These are phyloP conservation scores for Triplophysa rosa DNA, from an alignment of 2,113 vertebrate species.

Conservation along the genomic window DNA sequence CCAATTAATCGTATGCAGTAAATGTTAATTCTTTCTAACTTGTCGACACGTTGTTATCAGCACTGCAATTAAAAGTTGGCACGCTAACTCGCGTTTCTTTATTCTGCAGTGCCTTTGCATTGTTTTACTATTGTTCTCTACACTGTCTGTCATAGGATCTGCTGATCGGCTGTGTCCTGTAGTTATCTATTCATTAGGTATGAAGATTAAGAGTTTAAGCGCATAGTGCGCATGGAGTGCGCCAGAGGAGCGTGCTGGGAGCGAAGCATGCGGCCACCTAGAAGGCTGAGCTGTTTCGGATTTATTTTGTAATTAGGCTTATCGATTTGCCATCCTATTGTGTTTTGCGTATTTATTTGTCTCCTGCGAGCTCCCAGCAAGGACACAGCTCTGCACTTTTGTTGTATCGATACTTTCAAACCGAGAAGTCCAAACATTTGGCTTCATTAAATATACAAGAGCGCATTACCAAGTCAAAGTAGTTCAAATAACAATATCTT, in stretches of 20 bases:
- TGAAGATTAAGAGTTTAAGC: conserved; percentile 19
- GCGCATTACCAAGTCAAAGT: conserved; percentile 31
- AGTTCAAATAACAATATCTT: conserved; percentile 31
- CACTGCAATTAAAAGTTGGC: not conserved
- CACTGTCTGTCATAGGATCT: not conserved
- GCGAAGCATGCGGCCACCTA: conserved; percentile 10
- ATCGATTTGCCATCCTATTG: conserved; percentile 47
- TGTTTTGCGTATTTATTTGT: conserved; percentile 43
- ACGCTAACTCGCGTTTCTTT: not conserved
- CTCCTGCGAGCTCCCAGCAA: conserved; percentile 27
- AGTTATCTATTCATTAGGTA: conserved; percentile 31
- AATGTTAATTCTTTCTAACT: not conserved
- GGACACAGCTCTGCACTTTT: conserved; percentile 34
- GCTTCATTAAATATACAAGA: conserved; percentile 22
- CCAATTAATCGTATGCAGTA: not conserved
- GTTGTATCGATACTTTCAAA: conserved; percentile 31
- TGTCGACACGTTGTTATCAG: not conserved
- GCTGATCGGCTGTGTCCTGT: not conserved
- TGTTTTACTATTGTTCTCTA: not conserved
- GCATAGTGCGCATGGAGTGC: not conserved
- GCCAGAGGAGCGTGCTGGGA: not conserved
- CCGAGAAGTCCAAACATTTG: conserved; percentile 40
- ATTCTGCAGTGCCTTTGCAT: not conserved
- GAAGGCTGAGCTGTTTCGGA: conserved; percentile 32
- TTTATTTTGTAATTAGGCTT: conserved; percentile 55